Conservation (phyloP, 2,113 vertebrate species). For the Odontesthes bonariensis region DNA sequence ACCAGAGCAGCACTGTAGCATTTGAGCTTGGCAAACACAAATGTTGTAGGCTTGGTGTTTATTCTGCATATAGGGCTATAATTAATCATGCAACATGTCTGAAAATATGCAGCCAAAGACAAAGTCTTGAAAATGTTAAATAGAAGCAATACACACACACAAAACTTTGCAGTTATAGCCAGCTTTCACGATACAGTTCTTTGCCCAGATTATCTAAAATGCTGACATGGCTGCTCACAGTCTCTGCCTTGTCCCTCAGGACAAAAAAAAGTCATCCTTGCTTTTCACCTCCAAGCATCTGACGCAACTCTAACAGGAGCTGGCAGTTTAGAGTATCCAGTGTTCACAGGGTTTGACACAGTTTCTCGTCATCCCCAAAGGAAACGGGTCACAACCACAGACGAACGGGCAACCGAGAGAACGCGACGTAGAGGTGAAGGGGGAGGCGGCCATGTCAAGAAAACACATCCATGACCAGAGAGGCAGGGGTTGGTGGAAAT, state of each 20-base stretch:
- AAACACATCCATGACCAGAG: not conserved
- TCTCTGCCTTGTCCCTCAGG: not conserved
- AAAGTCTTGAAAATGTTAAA: not conserved
- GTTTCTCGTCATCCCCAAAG: slow-evolving; percentile 52
- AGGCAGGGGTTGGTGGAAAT: not conserved
- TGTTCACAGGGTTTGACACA: slow-evolving; percentile 75
- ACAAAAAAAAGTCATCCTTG: slow-evolving; percentile 22
- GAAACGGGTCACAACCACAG: slow-evolving; percentile 58
- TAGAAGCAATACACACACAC: not conserved
- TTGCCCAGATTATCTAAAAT: not conserved
- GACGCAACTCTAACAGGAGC: slow-evolving; percentile 51
- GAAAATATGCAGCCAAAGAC: not conserved
- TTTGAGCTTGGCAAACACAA: not conserved
- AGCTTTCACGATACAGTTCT: not conserved
- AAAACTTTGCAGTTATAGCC: not conserved
- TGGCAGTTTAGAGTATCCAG: slow-evolving; percentile 62
- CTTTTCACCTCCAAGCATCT: slow-evolving; percentile 40
- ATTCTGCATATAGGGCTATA: no score
- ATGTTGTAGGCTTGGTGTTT: not conserved
- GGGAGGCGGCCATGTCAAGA: not conserved
- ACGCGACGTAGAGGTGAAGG: not conserved
- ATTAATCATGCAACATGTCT: no score
- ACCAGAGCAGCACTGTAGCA: not conserved
- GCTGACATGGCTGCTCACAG: slow-evolving; percentile 9
- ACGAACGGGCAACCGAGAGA: slow-evolving; percentile 37